phyloP scores from a whole-genome alignment of 2,113 vertebrate species.

The Pterocles orientalis region DNA sequence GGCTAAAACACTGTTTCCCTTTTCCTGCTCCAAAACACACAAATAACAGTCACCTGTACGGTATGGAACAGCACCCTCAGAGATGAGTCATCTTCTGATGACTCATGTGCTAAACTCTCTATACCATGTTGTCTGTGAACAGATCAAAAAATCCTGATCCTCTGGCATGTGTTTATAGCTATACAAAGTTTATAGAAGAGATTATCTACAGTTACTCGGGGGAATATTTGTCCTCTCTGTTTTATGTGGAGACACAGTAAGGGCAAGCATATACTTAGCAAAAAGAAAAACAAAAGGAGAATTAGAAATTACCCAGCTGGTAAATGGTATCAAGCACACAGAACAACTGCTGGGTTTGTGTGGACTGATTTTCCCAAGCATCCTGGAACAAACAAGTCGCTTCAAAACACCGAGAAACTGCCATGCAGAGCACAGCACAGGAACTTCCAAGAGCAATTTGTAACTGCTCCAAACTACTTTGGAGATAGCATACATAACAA shows the following conservation, averaged over 20 bases:
- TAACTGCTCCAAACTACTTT: background rate
- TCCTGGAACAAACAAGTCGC: background rate
- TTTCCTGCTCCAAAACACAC: background rate
- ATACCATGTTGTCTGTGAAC: background rate
- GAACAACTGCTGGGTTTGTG: background rate
- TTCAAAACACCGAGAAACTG: background rate
- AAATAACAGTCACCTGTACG: background rate
- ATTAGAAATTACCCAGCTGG: background rate
- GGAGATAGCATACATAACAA: background rate
- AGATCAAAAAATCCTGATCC: slow-evolving; percentile 18
- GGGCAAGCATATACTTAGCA: background rate
- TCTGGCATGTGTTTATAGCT: slow-evolving; percentile 47
- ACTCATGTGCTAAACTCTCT: background rate
- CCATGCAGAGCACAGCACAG: background rate
- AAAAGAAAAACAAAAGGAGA: background rate
- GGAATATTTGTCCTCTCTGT: background rate
- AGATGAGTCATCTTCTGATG: background rate
- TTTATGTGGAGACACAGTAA: background rate
- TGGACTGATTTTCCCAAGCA: background rate
- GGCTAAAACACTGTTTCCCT: background rate
- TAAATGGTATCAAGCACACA: background rate
- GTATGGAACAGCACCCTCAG: background rate
- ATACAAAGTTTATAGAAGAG: slow-evolving; percentile 46
- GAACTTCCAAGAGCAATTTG: background rate
- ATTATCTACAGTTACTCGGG: slow-evolving; percentile 6